Percentiles rank a stretch among this genome's conserved stretches.
Conservation (phyloP, 2,797 vertebrate genomes). For the Botia almorhae region DNA sequence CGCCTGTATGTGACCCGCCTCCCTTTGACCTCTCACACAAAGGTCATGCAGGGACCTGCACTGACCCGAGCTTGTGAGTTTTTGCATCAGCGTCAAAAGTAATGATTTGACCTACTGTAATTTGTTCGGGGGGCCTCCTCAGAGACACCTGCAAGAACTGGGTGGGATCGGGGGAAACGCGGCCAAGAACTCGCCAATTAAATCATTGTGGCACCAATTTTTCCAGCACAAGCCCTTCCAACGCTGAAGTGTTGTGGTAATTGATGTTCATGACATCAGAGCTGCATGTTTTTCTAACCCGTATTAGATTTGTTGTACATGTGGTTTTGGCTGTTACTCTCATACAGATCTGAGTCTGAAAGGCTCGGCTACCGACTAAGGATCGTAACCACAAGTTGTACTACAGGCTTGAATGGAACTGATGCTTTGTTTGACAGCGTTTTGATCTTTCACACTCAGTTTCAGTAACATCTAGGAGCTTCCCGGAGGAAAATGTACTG, state of each 20-base stretch:
- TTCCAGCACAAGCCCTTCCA: conserved; percentile 56
- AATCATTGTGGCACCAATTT: conserved; percentile 57
- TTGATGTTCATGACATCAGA: conserved; percentile 58
- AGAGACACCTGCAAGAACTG: conserved; percentile 73
- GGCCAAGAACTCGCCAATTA: conserved; percentile 57
- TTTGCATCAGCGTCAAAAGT: conserved; percentile 72
- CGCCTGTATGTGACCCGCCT: conserved; percentile 45
- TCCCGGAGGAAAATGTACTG: too few species aligned
- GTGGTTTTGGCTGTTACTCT: conserved; percentile 32
- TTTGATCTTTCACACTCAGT: neutral
- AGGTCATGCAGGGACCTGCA: conserved; percentile 38
- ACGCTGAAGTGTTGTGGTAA: conserved; percentile 56
- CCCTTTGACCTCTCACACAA: conserved; percentile 28
- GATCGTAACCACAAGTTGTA: conserved; percentile 18
- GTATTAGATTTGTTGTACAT: conserved; percentile 42
- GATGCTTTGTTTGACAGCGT: neutral
- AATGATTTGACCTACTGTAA: conserved; percentile 71
- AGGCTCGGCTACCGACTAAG: conserved; percentile 17
- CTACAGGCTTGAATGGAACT: neutral
- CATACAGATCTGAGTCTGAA: conserved; percentile 1
- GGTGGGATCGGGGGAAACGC: conserved; percentile 42
- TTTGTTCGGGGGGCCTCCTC: conserved; percentile 72
- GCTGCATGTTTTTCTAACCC: conserved; percentile 37
- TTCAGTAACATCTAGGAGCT: neutral
- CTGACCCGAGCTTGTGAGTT: conserved; percentile 42